Percentiles rank a stretch among this genome's conserved stretches.
These are phyloP conservation scores for Cichlasoma orientale DNA, from an alignment of 2,797 vertebrate species.

Conservation along the genomic window DNA sequence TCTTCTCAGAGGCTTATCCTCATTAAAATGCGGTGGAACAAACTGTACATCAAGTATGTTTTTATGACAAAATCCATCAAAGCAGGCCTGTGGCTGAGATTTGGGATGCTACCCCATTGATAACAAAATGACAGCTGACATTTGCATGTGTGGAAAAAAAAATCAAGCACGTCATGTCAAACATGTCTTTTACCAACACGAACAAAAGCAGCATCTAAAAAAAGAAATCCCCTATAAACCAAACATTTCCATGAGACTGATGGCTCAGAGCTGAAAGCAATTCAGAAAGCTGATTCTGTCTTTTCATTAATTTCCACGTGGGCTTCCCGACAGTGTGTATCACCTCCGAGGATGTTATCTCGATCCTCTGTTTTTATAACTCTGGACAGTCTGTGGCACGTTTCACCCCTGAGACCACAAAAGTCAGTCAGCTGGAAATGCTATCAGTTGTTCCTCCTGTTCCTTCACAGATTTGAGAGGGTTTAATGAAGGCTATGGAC, in stretches of 20 bases:
- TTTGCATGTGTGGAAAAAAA: background rate
- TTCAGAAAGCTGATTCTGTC: background rate
- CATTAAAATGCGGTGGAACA: background rate
- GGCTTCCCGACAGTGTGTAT: background rate
- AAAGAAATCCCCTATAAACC: background rate
- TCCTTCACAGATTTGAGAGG: slow-evolving; percentile 5
- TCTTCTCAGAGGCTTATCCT: background rate
- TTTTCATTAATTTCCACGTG: background rate
- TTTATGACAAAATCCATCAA: background rate
- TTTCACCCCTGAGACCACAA: slow-evolving; percentile 13
- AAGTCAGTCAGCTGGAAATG: slow-evolving; percentile 1
- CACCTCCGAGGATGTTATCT: background rate
- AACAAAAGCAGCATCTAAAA: background rate
- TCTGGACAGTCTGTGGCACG: background rate
- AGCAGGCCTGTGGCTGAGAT: background rate
- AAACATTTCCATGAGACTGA: background rate
- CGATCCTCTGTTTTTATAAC: background rate
- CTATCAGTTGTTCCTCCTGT: background rate
- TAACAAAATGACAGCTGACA: background rate
- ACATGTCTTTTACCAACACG: background rate
- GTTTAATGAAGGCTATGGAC: slow-evolving; percentile 6
- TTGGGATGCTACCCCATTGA: background rate
- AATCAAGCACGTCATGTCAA: background rate
- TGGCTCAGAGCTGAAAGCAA: background rate
- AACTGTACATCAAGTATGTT: background rate